Base-by-base conservation (phyloP, 1,140 invertebrate genomes). In the Mesaphorura yosii region DNA sequence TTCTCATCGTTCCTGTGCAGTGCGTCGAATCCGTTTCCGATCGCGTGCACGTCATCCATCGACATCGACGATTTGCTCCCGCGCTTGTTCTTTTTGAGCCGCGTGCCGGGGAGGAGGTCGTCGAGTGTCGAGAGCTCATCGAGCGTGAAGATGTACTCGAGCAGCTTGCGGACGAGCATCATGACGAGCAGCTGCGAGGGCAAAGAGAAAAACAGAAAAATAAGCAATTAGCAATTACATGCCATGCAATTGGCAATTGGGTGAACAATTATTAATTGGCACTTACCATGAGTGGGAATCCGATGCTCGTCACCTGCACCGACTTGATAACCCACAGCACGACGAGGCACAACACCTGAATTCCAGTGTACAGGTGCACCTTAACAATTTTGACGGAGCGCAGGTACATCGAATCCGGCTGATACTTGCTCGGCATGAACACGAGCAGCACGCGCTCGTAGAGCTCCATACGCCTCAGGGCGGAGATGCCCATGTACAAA, bases 401-500 rank as follows among this genome's bases (percentile, higher is more conserved):
- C 2, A 38, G 23, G 17, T 19, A 4, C 1, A 28, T 3, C 14
- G 10, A 22, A 26, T 20, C 42, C 26, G 52, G 42, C 17, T 42
- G 44, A 59, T 80, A 79, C 62, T 80, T 80, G 60, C 70, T 70
- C 5, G 79, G 78, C 76, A 81, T 80, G 53, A 80, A 74, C 27
- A 80, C 57, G 19, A 81, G 69, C 22, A 75, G 58, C 17, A 79
- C 67, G 3, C 78, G 67, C 48, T 78, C 70, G 59, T 77, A 73
- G 2, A 80, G 65, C 66, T 80, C 72, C 37, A 70, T 75, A 10
- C 74, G 75, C 37, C 69, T 69, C 2, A 81, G 66, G 14, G 78
- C 76, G 19, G 76, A 75, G 20, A 78, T 73, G 49, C 78, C 78
- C 79, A 81, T 81, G 65, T 77, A 81, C 4, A 81, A 68, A 66